Conservation (phyloP, 2,888 invertebrate genomes). For the Labia minor region DNA sequence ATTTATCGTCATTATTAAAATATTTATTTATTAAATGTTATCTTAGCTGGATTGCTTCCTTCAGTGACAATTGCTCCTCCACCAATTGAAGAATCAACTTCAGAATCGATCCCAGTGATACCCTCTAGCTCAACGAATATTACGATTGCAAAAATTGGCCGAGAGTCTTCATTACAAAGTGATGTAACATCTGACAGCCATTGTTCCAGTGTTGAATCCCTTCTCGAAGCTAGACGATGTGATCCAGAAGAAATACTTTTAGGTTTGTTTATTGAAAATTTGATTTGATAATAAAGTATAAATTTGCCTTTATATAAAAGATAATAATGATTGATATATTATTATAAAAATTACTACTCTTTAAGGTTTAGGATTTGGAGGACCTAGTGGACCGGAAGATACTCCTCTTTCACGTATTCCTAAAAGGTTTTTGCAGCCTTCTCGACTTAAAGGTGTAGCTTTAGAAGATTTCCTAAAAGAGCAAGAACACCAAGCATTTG, state of each 20-base stretch:
- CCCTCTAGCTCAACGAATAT: not conserved
- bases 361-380: constrained; percentile 35
- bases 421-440: constrained; percentile 68
- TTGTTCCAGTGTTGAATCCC: constrained; percentile 70
- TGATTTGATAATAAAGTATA: no score
- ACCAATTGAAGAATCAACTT: not conserved
- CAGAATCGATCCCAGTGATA: not conserved
- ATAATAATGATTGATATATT: no score
- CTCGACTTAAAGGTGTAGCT: constrained; percentile 62
- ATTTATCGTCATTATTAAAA: no score
- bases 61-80: not conserved
- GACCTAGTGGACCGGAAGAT: constrained; percentile 37
- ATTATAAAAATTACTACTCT: not conserved
- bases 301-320: no score
- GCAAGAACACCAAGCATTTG: constrained; percentile 61
- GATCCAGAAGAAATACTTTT: constrained; percentile 82
- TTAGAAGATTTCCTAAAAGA: constrained; percentile 63
- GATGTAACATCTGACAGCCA: constrained; percentile 41
- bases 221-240: constrained; percentile 69
- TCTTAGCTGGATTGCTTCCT: not conserved
- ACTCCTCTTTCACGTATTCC: constrained; percentile 71
- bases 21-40: no score
- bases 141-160: constrained; percentile 27
- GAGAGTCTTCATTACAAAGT: constrained; percentile 37
- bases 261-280: constrained; percentile 41